Conservation (phyloP, 2,888 invertebrate genomes). For the Drosophila demipolita region DNA sequence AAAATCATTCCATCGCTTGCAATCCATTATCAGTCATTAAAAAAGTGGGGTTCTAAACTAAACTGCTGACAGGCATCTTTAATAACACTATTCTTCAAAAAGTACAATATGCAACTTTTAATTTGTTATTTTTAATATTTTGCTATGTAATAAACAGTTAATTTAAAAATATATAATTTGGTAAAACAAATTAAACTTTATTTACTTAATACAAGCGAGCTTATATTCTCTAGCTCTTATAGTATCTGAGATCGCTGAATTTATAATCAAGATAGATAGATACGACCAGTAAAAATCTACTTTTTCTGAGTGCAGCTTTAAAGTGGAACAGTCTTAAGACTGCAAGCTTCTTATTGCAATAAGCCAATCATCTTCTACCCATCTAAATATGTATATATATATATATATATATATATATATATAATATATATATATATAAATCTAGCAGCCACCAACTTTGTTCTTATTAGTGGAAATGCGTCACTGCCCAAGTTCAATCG, state of each 20-base stretch:
- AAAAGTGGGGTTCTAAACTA: neutral
- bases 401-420: too few relatives aligned
- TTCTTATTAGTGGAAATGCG: slow-evolving; percentile 43
- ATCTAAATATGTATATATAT: slow-evolving; percentile 1
- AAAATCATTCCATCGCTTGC: slow-evolving; percentile 3
- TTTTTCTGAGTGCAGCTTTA: slow-evolving; percentile 2
- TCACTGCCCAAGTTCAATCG: slow-evolving; percentile 41
- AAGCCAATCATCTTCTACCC: slow-evolving; percentile 19
- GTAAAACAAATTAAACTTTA: neutral
- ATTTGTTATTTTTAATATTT: neutral
- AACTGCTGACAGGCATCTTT: neutral
- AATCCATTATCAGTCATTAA: slow-evolving; percentile 16
- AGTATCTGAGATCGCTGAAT: neutral
- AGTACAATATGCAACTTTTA: neutral
- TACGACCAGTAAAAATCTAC: neutral
- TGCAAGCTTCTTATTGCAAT: slow-evolving; percentile 42
- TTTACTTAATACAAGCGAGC: too few relatives aligned
- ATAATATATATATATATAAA: too few relatives aligned
- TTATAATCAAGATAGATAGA: neutral
- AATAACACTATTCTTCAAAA: neutral
- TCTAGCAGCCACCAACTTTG: slow-evolving; percentile 15
- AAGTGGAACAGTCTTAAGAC: neutral
- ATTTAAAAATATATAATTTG: neutral
- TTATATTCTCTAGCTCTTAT: neutral
- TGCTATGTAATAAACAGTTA: neutral